These are phyloP conservation scores for Marisa cornuarietis DNA, from an alignment of 1,140 invertebrate species.

Conservation along the genomic window DNA sequence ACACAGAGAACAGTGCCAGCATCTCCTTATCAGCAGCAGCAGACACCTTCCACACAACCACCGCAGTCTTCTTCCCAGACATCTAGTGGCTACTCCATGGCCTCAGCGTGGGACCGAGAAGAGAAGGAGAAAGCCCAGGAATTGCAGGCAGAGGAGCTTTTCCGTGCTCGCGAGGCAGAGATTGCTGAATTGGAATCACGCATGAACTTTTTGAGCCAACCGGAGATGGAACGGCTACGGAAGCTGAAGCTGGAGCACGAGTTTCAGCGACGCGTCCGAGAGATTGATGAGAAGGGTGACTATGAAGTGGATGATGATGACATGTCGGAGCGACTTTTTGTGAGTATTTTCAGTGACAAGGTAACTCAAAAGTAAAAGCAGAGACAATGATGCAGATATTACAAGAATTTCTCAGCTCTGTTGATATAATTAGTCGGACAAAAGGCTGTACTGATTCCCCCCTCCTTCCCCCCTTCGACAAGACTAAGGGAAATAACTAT, in stretches of 20 bases:
- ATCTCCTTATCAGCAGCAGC: conserved; percentile 30
- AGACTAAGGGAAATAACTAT: too few species aligned
- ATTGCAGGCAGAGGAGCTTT: conserved; percentile 48
- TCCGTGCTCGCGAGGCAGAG: conserved; percentile 47
- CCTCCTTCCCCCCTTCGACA: too few species aligned
- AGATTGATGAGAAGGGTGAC: conserved; percentile 56
- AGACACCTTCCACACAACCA: conserved; percentile 23
- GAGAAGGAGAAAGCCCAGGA: conserved; percentile 56
- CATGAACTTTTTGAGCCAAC: conserved; percentile 47
- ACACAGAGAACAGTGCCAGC: conserved; percentile 23
- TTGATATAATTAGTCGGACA: background rate
- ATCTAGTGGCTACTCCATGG: conserved; percentile 9
- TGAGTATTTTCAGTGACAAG: conserved; percentile 31
- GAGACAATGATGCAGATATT: background rate
- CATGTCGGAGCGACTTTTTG: conserved; percentile 41
- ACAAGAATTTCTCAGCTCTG: background rate
- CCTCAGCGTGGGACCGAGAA: conserved; percentile 63
- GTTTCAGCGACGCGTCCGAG: conserved; percentile 60
- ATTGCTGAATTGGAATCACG: conserved; percentile 56
- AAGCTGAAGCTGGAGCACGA: conserved; percentile 61
- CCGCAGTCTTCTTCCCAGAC: conserved; percentile 31
- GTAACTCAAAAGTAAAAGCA: background rate
- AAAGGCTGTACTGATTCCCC: too few species aligned
- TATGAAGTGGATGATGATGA: conserved; percentile 58
- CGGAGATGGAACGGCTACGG: conserved; percentile 59